Evolutionary conservation across 2,113 vertebrate species (phyloP).

Genomic region (Terrapene triunguis): DNA sequence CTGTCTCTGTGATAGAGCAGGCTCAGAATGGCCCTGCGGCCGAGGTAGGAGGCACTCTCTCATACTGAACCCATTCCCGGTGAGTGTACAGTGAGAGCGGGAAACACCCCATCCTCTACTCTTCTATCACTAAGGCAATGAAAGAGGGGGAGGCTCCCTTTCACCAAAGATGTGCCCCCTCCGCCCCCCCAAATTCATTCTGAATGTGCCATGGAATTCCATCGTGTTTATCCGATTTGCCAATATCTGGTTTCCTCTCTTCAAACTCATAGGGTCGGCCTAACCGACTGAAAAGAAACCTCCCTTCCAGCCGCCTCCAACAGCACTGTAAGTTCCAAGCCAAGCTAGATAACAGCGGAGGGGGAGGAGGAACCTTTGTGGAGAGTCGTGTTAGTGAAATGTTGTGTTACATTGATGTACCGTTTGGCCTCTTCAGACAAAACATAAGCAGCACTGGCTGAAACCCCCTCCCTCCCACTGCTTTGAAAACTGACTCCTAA

Average conservation of each 20-base stretch:
- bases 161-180: neutral
- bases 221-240: neutral
- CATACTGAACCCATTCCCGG: neutral
- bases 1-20: neutral
- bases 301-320: neutral
- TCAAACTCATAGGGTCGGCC: neutral
- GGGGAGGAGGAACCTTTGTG: neutral
- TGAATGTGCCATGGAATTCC: neutral
- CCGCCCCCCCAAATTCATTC: neutral
- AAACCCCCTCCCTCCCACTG: neutral
- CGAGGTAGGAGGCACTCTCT: neutral
- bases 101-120: neutral
- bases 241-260: neutral
- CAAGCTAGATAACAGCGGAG: neutral
- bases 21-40: neutral
- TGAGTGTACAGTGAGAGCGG: neutral
- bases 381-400: neutral
- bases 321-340: neutral
- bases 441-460: neutral
- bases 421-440: neutral
- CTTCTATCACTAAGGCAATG: neutral
- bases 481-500: neutral
- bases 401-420: neutral
- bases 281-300: neutral
- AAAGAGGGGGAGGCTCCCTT: neutral